Evolutionary conservation across 2,888 invertebrate species (phyloP), one percentile per base, ranked within the genome.

Genomic region (Tenthredo livida): DNA sequence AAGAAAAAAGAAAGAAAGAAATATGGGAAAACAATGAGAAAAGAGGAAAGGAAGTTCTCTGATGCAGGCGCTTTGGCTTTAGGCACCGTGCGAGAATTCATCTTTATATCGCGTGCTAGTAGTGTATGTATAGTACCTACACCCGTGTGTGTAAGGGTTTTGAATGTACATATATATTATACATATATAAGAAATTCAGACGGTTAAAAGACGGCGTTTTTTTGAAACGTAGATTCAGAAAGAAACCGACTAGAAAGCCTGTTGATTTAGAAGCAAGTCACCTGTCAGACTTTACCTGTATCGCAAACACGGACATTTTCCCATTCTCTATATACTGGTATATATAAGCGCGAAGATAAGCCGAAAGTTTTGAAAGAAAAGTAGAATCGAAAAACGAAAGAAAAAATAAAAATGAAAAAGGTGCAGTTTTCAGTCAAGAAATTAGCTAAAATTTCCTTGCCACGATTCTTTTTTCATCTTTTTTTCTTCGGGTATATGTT

Each of bases 211-310:
- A 29, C 29, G 67, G 29, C 29, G 29, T 67, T 67, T 67, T 67
- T 67, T 33, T 33, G 29, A 67, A n/a, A 40, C 72, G 21, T 43
- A 73, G 21, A 61, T 80, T 80, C 58, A 25, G 58, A 80, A 80
- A 80, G 61, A 80, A 80, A 40, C 80, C 80, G 80, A 58, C 80
- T 80, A 80, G 83, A 73, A 67, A 47, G 83, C 83, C 47, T 83
- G 82, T 85, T 85, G 85, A 80, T 85, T 85, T 85, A 85, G 85
- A 80, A 78, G 85, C 72, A 72, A 85, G 85, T 78, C 85, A 85
- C 85, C 85, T 85, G 85, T 85, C 80, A 50, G 84, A 47, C 65
- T 70, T 78, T 85, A 85, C 85, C 85, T 85, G 85, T 40, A 85
- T 82, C 78, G 82, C 85, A 82, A 85, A 85, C 80, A 85, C 29